Evolutionary conservation across 2,888 invertebrate species (phyloP), one percentile per base, ranked within the genome.

Genomic region (Malthinus seriepunctatus): DNA sequence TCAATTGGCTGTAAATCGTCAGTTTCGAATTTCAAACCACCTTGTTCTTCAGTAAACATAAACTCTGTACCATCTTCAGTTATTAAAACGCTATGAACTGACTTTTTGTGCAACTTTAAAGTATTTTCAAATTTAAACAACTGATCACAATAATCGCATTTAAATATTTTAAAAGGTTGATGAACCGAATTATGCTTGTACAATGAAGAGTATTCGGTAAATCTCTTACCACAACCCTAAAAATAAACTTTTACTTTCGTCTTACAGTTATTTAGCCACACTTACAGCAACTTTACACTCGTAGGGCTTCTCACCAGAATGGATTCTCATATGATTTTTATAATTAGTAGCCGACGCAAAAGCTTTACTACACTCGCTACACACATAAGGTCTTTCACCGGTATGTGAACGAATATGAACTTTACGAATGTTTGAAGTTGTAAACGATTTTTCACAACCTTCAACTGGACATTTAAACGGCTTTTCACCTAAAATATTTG

Each of bases 271-370:
- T 2, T 34, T 38, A 32, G 33, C 51, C 32, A 39, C 50, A 52
- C 11, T 59, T 69, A 79, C 80, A 65, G 79, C 76, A 9, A 85
- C 82, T 9, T 80, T 76, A 70, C 88, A 88, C 12, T 82, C 81
- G 67, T 86, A 88, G 0, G 88, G 88, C 70, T 87, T 87, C 71
- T 87, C 87, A 12, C 87, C 87, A 39, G 86, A 86, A 74, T 88
- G 88, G 68, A 87, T 87, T 55, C 88, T 76, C 64, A 86, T 80
- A 69, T 88, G 88, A 73, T 88, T 88, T 71, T 86, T 87, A 68
- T 84, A 86, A 73, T 88, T 88, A 5, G 88, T 87, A 7, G 86
- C 85, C 35, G 86, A 86, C 2, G 88, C 84, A 76, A 88, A 88
- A 1, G 85, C 83, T 72, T 86, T 82, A 1, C 81, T 82, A 73